These are phyloP conservation scores for Chaetodon trifasciatus DNA, from an alignment of 2,797 vertebrate species.

Conservation along the genomic window DNA sequence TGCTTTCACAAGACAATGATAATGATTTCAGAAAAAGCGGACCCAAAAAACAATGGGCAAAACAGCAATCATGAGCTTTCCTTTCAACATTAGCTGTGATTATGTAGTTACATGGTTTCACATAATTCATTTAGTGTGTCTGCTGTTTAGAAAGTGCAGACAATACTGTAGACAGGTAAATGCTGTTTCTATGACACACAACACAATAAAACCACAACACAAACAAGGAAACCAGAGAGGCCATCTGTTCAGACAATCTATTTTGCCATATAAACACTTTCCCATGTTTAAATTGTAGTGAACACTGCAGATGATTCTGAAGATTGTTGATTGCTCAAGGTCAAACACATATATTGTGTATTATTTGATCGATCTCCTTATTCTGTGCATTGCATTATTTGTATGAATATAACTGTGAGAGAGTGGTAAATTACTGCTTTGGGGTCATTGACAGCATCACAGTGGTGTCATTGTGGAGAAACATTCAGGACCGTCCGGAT, in stretches of 20 bases:
- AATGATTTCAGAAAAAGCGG: neutral
- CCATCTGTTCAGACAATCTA: slow-evolving; percentile 4
- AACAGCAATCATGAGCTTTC: neutral
- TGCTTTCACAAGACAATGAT: neutral
- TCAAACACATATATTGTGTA: neutral
- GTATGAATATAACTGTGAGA: neutral
- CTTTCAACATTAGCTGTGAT: neutral
- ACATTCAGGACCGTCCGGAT: slow-evolving; percentile 84
- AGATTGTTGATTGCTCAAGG: neutral
- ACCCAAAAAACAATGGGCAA: neutral
- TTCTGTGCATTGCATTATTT: neutral
- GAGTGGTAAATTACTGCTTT: neutral
- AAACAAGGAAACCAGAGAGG: neutral
- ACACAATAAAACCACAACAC: slow-evolving; percentile 7
- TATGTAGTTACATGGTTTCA: neutral
- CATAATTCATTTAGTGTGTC: neutral
- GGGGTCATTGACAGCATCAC: neutral
- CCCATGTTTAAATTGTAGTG: slow-evolving; percentile 4
- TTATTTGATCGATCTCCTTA: neutral
- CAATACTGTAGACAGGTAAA: no score
- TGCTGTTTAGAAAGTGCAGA: no score
- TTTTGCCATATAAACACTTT: slow-evolving; percentile 4
- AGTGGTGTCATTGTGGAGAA: slow-evolving; percentile 42
- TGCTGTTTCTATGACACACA: neutral
- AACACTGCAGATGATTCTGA: neutral